A percentile compares a stretch with the other conserved stretches of the same genome.
phyloP scores from a whole-genome alignment of 2,797 vertebrate species.

The Fundulus diaphanus region DNA sequence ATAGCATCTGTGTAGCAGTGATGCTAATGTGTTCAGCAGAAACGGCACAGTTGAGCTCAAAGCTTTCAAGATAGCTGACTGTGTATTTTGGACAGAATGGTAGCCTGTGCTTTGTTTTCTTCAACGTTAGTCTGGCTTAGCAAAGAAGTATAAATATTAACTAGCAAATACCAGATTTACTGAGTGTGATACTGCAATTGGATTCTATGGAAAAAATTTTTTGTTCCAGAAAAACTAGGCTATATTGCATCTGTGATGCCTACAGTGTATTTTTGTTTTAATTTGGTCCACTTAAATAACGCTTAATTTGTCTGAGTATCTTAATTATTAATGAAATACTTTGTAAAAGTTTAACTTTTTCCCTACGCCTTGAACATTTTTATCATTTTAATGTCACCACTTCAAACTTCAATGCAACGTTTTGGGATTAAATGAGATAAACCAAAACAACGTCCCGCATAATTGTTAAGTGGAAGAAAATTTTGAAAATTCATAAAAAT shows the following conservation, averaged over 20 bases:
- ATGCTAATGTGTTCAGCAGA: conserved; percentile 18
- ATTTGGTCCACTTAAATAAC: not conserved
- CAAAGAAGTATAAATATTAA: not conserved
- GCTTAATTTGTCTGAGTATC: not conserved
- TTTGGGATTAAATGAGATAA: not conserved
- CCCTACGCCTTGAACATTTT: not conserved
- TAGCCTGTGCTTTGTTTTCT: not conserved
- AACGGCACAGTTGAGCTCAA: conserved; percentile 6
- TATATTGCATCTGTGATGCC: not conserved
- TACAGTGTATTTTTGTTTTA: not conserved
- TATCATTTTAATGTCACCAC: not conserved
- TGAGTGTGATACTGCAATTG: not conserved
- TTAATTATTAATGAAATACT: not conserved
- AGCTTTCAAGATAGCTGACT: conserved; percentile 12
- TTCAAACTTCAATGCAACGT: not conserved
- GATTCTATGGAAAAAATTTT: not conserved
- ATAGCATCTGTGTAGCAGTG: conserved; percentile 3
- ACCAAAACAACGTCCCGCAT: not conserved
- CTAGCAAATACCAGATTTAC: not conserved
- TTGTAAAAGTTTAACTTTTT: not conserved
- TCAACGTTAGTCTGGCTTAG: not conserved
- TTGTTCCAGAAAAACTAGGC: not conserved
- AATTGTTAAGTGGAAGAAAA: too few relatives aligned
- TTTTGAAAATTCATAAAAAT: too few relatives aligned
- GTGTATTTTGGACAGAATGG: conserved; percentile 3